A percentile compares a stretch with the other conserved stretches of the same genome.
Conservation (phyloP, 2,888 invertebrate genomes). For the Acanthopleura granulata region DNA sequence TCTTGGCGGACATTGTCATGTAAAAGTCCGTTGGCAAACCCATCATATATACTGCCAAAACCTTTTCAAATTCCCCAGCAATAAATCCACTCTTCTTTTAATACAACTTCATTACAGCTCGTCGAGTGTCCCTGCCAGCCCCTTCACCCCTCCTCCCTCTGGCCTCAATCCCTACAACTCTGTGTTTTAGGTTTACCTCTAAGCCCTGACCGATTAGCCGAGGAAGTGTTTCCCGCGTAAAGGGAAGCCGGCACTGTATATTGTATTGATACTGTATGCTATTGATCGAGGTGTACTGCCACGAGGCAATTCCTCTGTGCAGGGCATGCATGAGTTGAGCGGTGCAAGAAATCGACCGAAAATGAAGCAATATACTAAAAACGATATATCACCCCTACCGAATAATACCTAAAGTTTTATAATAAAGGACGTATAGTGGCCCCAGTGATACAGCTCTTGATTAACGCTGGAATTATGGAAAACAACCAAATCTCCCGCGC, state of each 20-base stretch:
- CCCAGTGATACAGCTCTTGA: not conserved
- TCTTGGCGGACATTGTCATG: not conserved
- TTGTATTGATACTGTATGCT: too few species aligned
- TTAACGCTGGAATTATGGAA: not conserved
- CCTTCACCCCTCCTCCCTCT: not conserved
- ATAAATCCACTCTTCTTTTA: not conserved
- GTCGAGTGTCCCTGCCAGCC: too few species aligned
- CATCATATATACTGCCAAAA: not conserved
- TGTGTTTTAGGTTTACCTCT: not conserved
- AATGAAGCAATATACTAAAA: constrained; percentile 8
- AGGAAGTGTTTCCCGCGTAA: not conserved
- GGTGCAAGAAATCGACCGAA: constrained; percentile 7
- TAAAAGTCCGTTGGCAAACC: not conserved
- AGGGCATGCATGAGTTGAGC: not conserved
- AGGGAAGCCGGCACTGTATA: too few species aligned
- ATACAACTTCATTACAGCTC: not conserved
- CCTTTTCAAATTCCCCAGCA: not conserved
- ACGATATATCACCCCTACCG: not conserved
- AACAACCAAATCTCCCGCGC: not conserved
- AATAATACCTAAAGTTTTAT: not conserved
- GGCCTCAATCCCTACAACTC: not conserved
- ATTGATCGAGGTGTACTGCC: too few species aligned
- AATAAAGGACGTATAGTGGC: not conserved
- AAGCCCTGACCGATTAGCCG: not conserved
- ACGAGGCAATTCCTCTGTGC: not conserved